Evolutionary conservation across 2,888 invertebrate genomes (phyloP).

Genomic region (Tethea ocularis): DNA sequence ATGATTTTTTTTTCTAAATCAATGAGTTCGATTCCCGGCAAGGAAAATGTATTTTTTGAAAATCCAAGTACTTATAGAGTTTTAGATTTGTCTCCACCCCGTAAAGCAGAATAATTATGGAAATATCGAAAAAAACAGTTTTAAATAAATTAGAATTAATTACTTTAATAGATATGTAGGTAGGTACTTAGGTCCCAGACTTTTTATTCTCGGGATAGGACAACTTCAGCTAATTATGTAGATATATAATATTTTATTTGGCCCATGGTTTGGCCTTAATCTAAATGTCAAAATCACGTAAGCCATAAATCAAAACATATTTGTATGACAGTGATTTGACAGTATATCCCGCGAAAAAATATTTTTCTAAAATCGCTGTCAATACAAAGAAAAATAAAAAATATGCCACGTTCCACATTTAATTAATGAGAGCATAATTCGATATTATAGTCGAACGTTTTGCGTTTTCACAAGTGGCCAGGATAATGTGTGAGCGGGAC

Average conservation of each 20-base stretch:
- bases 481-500: conserved; percentile 59
- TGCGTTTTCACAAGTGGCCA: conserved; percentile 47
- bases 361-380: conserved; percentile 8
- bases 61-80: no score
- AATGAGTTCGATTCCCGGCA: no score
- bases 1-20: no score
- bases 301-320: background rate
- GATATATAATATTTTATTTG: background rate
- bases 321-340: background rate
- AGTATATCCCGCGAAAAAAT: background rate
- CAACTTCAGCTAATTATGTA: background rate
- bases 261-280: background rate
- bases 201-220: no score
- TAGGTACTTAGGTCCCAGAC: no score
- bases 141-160: no score
- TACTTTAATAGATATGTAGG: no score
- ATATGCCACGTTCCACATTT: conserved; percentile 42
- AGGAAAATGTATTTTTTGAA: no score
- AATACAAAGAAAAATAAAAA: conserved; percentile 24
- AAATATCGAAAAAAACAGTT: no score
- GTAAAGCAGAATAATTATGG: no score
- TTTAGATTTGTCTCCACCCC: no score
- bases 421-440: conserved; percentile 53
- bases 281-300: background rate
- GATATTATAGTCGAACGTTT: conserved; percentile 50